phyloP scores from a whole-genome alignment of 2,797 vertebrate species.

The Sebastes hopkinsi region DNA sequence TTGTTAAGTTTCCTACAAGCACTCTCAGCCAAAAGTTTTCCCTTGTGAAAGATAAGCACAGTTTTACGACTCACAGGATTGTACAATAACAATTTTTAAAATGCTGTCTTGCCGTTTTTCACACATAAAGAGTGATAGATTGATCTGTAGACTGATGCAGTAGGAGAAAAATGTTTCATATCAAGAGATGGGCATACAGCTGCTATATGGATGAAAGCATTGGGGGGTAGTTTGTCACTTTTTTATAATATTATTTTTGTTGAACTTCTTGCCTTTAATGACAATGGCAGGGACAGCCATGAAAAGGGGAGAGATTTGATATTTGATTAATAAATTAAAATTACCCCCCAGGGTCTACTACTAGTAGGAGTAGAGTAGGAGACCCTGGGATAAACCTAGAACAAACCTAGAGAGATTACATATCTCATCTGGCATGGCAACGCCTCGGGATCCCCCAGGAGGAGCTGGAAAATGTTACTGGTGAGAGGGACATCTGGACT shows the following conservation, averaged over 20 bases:
- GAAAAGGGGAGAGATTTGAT: background rate
- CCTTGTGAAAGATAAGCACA: background rate
- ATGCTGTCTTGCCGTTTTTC: background rate
- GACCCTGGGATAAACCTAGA: too few species aligned
- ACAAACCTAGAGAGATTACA: background rate
- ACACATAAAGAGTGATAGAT: background rate
- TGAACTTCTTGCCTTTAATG: too few species aligned
- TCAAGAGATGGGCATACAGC: background rate
- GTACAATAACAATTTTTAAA: background rate
- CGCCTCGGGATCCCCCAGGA: background rate
- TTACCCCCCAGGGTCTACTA: background rate
- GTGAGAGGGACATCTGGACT: background rate
- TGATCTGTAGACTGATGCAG: background rate
- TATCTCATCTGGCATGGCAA: background rate
- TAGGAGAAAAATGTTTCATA: background rate
- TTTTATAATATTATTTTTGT: too few species aligned
- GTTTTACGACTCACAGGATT: background rate
- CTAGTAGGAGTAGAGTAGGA: background rate
- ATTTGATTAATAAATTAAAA: background rate
- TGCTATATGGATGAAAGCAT: background rate
- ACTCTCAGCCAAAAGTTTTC: background rate
- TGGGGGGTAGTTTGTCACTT: accelerated
- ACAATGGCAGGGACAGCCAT: too few species aligned
- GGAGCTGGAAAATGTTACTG: background rate
- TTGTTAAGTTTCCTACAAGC: background rate